A percentile compares a stretch with the other conserved stretches of the same genome.
These are phyloP conservation scores for Drosophila ambigua DNA, from an alignment of 1,140 invertebrate species.

Conservation along the genomic window DNA sequence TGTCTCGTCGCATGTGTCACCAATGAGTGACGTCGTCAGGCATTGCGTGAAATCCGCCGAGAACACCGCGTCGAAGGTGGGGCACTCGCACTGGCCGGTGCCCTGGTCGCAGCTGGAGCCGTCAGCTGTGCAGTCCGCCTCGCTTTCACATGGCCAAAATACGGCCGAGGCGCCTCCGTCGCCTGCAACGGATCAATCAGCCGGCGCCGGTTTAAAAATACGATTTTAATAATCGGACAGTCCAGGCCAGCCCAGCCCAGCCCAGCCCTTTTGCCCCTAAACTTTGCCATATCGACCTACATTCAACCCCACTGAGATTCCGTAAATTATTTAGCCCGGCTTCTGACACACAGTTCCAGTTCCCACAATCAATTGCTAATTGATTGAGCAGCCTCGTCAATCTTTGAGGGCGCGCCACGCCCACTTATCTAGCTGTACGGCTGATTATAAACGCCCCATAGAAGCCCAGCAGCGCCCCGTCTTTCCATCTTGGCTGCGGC, in stretches of 20 bases:
- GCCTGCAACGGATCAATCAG: slow-evolving; percentile 28
- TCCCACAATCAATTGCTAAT: slow-evolving; percentile 27
- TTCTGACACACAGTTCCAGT: background rate
- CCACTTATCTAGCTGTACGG: slow-evolving; percentile 26
- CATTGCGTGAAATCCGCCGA: slow-evolving; percentile 70
- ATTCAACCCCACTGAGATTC: background rate
- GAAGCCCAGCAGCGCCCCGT: background rate
- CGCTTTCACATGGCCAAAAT: slow-evolving; percentile 78
- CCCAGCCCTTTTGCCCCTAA: background rate
- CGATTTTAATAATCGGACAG: too few relatives aligned
- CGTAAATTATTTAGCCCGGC: background rate
- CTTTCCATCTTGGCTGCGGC: slow-evolving; percentile 13
- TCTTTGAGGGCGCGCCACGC: slow-evolving; percentile 18
- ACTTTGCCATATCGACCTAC: too few relatives aligned
- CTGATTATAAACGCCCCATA: slow-evolving; percentile 32
- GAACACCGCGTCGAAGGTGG: slow-evolving; percentile 67
- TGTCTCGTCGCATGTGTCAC: slow-evolving; percentile 77
- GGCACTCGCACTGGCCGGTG: slow-evolving; percentile 61
- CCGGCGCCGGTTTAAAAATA: background rate
- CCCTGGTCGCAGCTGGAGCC: slow-evolving; percentile 62
- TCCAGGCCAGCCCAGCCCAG: too few relatives aligned
- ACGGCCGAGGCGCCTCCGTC: slow-evolving; percentile 62
- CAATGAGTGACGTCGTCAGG: slow-evolving; percentile 76
- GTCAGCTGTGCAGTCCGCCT: slow-evolving; percentile 73
- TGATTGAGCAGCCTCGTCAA: slow-evolving; percentile 35